Conservation (phyloP, 2,888 invertebrate genomes). For the Drosophila paramelanica region DNA sequence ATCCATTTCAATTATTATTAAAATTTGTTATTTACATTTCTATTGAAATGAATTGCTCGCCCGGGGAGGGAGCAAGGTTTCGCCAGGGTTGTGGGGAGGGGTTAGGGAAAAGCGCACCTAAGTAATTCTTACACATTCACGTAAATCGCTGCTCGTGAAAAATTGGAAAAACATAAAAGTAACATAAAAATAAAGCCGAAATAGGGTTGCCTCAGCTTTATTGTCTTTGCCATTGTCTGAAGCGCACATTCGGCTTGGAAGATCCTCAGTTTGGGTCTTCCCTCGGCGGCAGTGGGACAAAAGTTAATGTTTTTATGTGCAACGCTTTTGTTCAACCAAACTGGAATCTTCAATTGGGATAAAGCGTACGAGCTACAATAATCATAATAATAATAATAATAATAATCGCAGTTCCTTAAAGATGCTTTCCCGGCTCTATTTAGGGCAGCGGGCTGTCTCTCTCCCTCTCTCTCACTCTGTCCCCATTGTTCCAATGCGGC, state of each 20-base stretch:
- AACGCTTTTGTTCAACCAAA: slow-evolving; percentile 66
- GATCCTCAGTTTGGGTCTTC: slow-evolving; percentile 31
- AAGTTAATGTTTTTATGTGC: slow-evolving; percentile 72
- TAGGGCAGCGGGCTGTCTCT: slow-evolving; percentile 54
- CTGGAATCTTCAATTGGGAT: slow-evolving; percentile 71
- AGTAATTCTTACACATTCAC: slow-evolving; percentile 19
- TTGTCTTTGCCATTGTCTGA: slow-evolving; percentile 46
- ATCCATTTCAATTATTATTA: slow-evolving; percentile 80
- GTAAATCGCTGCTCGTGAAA: slow-evolving; percentile 52
- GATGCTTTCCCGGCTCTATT: slow-evolving; percentile 40
- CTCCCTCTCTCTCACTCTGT: neutral
- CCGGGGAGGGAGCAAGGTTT: neutral
- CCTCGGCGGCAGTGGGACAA: slow-evolving; percentile 43
- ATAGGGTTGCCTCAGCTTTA: slow-evolving; percentile 44
- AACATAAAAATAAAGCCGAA: slow-evolving; percentile 50
- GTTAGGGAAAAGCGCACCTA: slow-evolving; percentile 46
- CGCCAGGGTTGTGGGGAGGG: neutral
- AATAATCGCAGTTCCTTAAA: slow-evolving; percentile 46
- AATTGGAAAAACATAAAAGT: slow-evolving; percentile 74
- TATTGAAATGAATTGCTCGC: slow-evolving; percentile 78
- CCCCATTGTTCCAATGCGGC: slow-evolving; percentile 34
- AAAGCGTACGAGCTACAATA: slow-evolving; percentile 44
- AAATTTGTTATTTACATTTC: slow-evolving; percentile 79
- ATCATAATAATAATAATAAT: slow-evolving; percentile 27
- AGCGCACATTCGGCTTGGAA: slow-evolving; percentile 18